Evolutionary conservation across 2,113 vertebrate genomes (phyloP).

Genomic region (Ammodytes marinus): DNA sequence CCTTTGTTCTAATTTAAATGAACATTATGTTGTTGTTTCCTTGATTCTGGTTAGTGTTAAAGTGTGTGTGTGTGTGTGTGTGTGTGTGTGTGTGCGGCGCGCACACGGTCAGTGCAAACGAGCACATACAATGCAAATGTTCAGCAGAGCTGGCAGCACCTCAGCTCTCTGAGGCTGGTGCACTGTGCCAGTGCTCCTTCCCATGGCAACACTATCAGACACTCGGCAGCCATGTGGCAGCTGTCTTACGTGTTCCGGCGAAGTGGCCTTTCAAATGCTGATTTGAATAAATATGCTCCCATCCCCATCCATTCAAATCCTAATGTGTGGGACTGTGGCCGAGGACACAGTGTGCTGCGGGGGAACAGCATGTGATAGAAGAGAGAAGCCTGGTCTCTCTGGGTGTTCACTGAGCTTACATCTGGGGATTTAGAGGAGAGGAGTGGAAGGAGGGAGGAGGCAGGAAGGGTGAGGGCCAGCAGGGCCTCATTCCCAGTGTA

Average conservation of each 20-base stretch:
- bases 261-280: slow-evolving; percentile 68
- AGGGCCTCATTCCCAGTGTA: slow-evolving; percentile 77
- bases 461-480: slow-evolving; percentile 71
- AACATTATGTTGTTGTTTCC: not conserved
- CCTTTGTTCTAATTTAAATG: slow-evolving; percentile 15
- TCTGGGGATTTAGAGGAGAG: slow-evolving; percentile 74
- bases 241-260: slow-evolving; percentile 47
- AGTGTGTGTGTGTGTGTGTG: not conserved
- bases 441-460: slow-evolving; percentile 52
- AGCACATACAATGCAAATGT: slow-evolving; percentile 30
- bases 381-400: slow-evolving; percentile 56
- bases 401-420: slow-evolving; percentile 64
- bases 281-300: slow-evolving; percentile 67
- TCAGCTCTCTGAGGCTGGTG: slow-evolving; percentile 27
- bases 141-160: slow-evolving; percentile 58
- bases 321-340: slow-evolving; percentile 36
- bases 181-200: slow-evolving; percentile 48
- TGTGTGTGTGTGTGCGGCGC: not conserved
- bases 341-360: slow-evolving; percentile 46
- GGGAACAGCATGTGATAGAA: slow-evolving; percentile 43
- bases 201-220: slow-evolving; percentile 73
- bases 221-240: slow-evolving; percentile 60
- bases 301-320: slow-evolving; percentile 56
- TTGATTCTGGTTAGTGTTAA: not conserved
- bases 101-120: not conserved